Evolutionary conservation across 2,113 vertebrate species (phyloP).

Genomic region (Cyprinodon variegatus): DNA sequence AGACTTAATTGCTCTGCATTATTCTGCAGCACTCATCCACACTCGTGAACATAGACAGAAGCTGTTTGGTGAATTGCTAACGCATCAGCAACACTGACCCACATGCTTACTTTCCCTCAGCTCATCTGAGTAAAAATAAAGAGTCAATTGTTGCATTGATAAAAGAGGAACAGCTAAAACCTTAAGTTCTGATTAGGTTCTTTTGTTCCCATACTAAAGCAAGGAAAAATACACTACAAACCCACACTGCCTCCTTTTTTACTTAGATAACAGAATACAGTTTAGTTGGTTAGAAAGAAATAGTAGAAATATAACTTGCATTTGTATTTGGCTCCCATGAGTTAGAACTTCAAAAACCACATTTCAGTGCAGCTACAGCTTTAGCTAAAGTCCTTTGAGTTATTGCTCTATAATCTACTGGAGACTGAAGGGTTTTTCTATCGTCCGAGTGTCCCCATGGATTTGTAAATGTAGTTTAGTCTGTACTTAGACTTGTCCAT

Average conservation of each 20-base stretch:
- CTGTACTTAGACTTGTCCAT: too few relatives aligned
- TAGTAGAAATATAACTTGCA: not conserved
- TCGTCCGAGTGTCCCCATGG: too few relatives aligned
- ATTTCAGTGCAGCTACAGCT: too few relatives aligned
- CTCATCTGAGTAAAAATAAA: constrained; percentile 1
- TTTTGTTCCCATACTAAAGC: not conserved
- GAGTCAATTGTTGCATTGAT: not conserved
- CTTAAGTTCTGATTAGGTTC: not conserved
- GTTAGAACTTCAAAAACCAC: not conserved
- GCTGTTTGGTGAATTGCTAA: constrained; percentile 30
- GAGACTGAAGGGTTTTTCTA: too few relatives aligned
- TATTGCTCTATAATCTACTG: too few relatives aligned
- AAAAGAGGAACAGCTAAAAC: not conserved
- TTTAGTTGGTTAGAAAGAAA: not conserved
- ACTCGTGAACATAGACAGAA: constrained; percentile 15
- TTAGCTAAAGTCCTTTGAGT: too few relatives aligned
- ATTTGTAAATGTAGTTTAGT: too few relatives aligned
- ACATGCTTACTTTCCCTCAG: constrained; percentile 30
- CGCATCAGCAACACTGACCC: constrained; percentile 32
- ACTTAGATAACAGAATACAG: not conserved
- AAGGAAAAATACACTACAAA: not conserved
- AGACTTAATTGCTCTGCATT: constrained; percentile 45
- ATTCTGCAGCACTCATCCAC: constrained; percentile 14
- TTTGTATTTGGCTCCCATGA: not conserved
- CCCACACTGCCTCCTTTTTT: not conserved